phyloP scores from a whole-genome alignment of 2,113 vertebrate species.

The Phoenicopterus ruber region DNA sequence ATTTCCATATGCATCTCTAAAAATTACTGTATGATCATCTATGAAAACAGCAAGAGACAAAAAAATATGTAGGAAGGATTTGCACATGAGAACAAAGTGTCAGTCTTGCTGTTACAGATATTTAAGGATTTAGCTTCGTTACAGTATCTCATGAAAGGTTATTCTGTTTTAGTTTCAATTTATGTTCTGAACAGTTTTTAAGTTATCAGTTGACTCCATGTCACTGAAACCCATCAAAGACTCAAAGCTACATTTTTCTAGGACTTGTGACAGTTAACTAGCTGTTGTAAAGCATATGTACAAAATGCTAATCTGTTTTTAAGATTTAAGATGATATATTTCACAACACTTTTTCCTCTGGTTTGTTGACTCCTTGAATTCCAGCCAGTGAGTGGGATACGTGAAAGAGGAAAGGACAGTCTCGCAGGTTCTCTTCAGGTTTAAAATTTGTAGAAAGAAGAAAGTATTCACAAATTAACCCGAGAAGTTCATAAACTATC shows the following conservation, averaged over 20 bases:
- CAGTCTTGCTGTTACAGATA: neutral
- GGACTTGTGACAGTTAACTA: neutral
- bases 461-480: neutral
- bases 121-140: neutral
- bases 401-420: neutral
- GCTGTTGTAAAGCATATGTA: neutral
- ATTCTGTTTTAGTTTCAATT: neutral
- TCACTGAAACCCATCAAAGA: neutral
- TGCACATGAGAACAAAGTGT: neutral
- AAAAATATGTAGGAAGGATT: neutral
- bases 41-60: neutral
- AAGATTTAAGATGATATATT: neutral
- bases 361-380: neutral
- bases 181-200: neutral
- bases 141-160: neutral
- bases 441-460: neutral
- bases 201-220: neutral
- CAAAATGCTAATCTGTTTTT: neutral
- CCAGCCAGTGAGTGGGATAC: neutral
- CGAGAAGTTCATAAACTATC: neutral
- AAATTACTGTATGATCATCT: neutral
- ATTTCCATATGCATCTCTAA: neutral
- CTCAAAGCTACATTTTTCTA: neutral
- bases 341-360: neutral
- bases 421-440: neutral